Percentiles rank a stretch among this genome's conserved stretches.
Conservation (phyloP, 37 sponge, comb jelly and placozoan species). For the Diacarnus erythraeanus region DNA sequence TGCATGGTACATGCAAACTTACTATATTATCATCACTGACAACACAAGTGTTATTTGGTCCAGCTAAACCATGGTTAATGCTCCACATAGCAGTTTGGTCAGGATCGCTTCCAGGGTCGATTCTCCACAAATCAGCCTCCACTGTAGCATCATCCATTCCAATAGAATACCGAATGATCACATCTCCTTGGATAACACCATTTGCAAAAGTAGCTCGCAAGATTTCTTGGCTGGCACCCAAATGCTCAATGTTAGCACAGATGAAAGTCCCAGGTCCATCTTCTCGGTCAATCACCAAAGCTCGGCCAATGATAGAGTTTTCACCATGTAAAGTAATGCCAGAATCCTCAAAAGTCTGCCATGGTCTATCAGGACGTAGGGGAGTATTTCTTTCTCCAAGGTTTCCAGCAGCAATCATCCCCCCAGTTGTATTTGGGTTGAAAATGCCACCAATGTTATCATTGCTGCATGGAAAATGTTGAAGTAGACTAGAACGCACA, state of each 20-base stretch:
- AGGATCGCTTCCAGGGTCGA: conserved; percentile 35
- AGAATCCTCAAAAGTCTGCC: conserved; percentile 34
- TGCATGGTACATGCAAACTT: not conserved
- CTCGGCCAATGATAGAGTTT: conserved; percentile 52
- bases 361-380: not conserved
- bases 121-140: conserved; percentile 29
- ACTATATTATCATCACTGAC: not conserved
- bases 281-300: conserved; percentile 38
- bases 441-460: conserved; percentile 38
- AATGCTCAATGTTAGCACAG: conserved; percentile 64
- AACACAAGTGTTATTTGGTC: not conserved
- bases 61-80: not conserved
- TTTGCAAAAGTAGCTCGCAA: conserved; percentile 21
- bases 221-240: conserved; percentile 2
- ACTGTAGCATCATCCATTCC: conserved; percentile 36
- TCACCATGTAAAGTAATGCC: conserved; percentile 32
- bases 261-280: conserved; percentile 3
- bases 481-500: conserved; percentile 7
- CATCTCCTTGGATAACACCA: conserved; percentile 42
- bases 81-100: too few relatives aligned
- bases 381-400: conserved; percentile 8
- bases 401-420: conserved; percentile 29
- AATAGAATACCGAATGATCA: conserved; percentile 23
- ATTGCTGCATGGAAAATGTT: conserved; percentile 36
- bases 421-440: conserved; percentile 6